phyloP scores from a whole-genome alignment of 1,140 invertebrate genomes.

The Panonychus citri region DNA sequence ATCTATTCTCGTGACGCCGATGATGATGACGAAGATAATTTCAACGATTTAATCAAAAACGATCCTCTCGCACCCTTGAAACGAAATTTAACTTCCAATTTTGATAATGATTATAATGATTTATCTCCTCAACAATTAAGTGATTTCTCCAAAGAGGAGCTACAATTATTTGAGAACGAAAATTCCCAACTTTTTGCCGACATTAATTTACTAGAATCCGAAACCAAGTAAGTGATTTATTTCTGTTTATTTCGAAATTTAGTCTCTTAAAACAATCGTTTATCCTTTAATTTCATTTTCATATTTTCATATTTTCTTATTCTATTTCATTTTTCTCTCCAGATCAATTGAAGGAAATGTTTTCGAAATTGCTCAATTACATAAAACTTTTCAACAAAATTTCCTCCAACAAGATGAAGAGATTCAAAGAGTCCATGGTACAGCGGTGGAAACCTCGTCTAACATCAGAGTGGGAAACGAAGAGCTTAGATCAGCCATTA shows the following conservation, averaged over 20 bases:
- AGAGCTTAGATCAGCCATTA: conserved; percentile 70
- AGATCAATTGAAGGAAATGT: conserved; percentile 53
- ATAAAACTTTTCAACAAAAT: conserved; percentile 90
- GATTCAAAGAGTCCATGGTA: conserved; percentile 63
- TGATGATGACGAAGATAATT: too few species aligned
- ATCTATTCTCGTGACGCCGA: too few species aligned
- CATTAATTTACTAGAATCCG: conserved; percentile 43
- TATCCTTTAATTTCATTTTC: too few species aligned
- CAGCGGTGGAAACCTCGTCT: conserved; percentile 68
- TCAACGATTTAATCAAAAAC: background rate
- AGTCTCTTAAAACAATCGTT: too few species aligned
- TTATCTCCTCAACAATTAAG: conserved; percentile 22
- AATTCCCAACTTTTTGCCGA: conserved; percentile 35
- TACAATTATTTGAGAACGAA: conserved; percentile 43
- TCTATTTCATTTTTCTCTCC: conserved; percentile 9
- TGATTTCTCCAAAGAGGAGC: conserved; percentile 50
- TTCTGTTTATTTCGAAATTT: too few species aligned
- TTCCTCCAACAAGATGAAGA: conserved; percentile 80
- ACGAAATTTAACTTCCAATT: background rate
- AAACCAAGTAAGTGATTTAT: conserved; percentile 44
- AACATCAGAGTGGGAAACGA: conserved; percentile 91
- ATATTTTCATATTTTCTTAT: background rate
- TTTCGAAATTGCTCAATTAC: conserved; percentile 80
- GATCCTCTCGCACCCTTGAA: background rate
- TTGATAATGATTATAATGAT: background rate